Percentiles rank a stretch among this genome's conserved stretches.
phyloP scores from a whole-genome alignment of 2,797 vertebrate species.

The Acrocephalus scirpaceus region DNA sequence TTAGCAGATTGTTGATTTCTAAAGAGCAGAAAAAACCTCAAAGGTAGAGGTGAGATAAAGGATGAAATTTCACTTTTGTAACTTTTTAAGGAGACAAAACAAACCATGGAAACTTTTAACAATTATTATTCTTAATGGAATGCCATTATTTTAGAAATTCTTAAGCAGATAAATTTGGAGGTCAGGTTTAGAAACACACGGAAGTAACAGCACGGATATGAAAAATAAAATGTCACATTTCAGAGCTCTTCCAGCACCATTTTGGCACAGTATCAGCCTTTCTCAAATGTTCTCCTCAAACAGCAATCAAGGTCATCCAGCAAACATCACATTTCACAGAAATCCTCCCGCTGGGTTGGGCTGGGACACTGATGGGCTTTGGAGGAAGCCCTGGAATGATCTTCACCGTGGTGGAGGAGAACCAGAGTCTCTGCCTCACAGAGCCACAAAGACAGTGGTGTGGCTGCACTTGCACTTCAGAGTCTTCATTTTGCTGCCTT shows the following conservation, averaged over 20 bases:
- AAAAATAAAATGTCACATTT: not conserved
- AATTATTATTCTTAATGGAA: not conserved
- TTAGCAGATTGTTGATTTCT: not conserved
- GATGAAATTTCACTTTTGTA: not conserved
- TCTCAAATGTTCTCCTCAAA: not conserved
- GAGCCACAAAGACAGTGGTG: not conserved
- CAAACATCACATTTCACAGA: not conserved
- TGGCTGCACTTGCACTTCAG: fast-evolving
- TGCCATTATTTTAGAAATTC: not conserved
- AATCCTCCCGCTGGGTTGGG: too few species aligned
- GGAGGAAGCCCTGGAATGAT: not conserved
- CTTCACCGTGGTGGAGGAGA: not conserved
- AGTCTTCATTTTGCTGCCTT: not conserved
- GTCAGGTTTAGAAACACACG: not conserved
- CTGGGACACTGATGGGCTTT: not conserved
- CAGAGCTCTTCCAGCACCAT: not conserved
- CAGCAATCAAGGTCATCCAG: not conserved
- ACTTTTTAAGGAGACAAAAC: not conserved
- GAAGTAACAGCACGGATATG: not conserved
- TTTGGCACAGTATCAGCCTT: not conserved
- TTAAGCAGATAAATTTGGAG: not conserved
- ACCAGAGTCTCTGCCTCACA: not conserved
- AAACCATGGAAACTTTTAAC: not conserved
- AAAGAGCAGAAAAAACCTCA: not conserved
- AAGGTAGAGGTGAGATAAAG: not conserved